Evolutionary conservation across 1,140 invertebrate species (phyloP), one percentile per base, ranked within the genome.

Genomic region (Drosophila saltans): DNA sequence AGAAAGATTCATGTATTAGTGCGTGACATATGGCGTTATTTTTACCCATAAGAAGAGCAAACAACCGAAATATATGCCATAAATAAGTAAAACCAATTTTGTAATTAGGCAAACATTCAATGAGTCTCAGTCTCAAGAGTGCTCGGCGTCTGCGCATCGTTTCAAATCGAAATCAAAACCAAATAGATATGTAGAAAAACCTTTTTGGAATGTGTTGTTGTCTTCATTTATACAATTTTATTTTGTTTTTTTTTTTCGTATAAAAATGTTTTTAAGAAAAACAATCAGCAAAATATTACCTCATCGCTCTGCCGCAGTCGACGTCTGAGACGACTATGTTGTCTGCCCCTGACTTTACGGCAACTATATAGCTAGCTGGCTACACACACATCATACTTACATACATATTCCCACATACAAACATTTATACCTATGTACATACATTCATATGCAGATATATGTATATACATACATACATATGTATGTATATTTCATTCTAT

Each of bases 21-120:
- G 84, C 56, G 84, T 83, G 80, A 89, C 83, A 88, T 88, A 88
- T 88, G 84, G 83, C 68, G 80, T 75, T 88, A 74, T 88, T 80
- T 83, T 77, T 55, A 89, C 45, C 66, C 45, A 66, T 65, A 72
- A 66, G 60, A 67, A 56, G 26, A 74, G 55, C 58, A 41, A 69
- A 57, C 67, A 66, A 63, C 52, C 21, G 61, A 60, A 71, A 61
- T 56, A 64, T 63, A 66, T 69, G 41, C 60, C 78, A 75, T 30
- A 70, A 82, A 88, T 64, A 77, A 75, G 68, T 64, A 72, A 75
- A 59, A 71, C 70, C 63, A 62, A 84, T 88, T 84, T 74, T 88
- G 84, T 84, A 80, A 89, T 83, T 73, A 52, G 67, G 40, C 33
- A 55, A 55, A 71, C 52, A 63, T 63, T 36, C 10, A 41, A 39